Evolutionary conservation across 2,797 vertebrate genomes (phyloP), one percentile per base, ranked within the genome.

Genomic region (Threskiornis aethiopicus): DNA sequence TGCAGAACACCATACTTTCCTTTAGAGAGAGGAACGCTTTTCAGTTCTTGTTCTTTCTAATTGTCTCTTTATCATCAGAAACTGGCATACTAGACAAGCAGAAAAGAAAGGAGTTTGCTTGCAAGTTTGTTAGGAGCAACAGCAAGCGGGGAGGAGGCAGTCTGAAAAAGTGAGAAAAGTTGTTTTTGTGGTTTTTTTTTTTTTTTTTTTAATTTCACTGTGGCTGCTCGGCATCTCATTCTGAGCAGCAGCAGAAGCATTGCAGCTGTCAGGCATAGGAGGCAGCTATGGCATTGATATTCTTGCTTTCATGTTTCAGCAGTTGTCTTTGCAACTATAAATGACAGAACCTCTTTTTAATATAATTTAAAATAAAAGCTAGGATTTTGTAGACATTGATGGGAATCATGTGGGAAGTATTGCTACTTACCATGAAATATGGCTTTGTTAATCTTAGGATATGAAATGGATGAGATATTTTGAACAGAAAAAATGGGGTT

Each of bases 281-380:
- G 65, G 75, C 71, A 92, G 69, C 75, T 82, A 65, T 41, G 54
- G 75, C 87, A 54, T 22, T 94, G 93, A 58, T 89, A 75, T 75
- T 81, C 84, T 58, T 77, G 55, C 91, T 94, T 94, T 96, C 89
- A 51, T 89, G 81, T 96, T 95, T 91, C 67, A 61, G 86, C 65
- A 92, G 90, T 95, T 94, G 78, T 91, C 92, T 96, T 93, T 84
- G 82, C 90, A 86, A 81, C 86, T 71, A 12, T 64, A 96, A 87
- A 93, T 96, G 84, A 89, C 93, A 97, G 70, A 93, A 79, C 7
- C 44, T 87, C 61, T 87, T 87, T 89, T 95, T 85, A 77, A 80
- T 92, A 87, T 46, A 5, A 58, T 95, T 95, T 95, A 71, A 92
- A 96, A 96, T 86, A 90, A 95, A 95, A 92, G 54, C 39, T 92